These are phyloP conservation scores for Struthidea cinerea DNA, from an alignment of 2,113 vertebrate genomes.

Conservation along the genomic window DNA sequence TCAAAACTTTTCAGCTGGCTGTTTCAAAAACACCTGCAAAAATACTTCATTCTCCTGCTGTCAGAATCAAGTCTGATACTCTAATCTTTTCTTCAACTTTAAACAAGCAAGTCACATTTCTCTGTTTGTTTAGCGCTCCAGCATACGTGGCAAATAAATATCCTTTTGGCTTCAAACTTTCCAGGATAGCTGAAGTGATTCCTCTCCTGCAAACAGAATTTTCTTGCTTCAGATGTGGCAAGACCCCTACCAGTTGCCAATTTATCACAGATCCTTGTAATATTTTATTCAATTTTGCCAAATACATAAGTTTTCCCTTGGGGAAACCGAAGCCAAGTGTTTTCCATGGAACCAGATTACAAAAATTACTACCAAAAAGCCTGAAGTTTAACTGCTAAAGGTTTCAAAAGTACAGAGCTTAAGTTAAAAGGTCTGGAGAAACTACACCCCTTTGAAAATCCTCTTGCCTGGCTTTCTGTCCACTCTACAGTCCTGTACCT, in stretches of 20 bases:
- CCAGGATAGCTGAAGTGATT: not conserved
- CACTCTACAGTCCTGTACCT: not conserved
- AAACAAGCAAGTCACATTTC: slow-evolving; percentile 43
- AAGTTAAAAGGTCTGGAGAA: not conserved
- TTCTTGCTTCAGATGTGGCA: not conserved
- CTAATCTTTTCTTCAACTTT: slow-evolving; percentile 9
- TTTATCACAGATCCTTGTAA: not conserved
- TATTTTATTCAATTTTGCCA: not conserved
- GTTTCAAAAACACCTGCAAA: slow-evolving; percentile 28
- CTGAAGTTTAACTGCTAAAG: not conserved
- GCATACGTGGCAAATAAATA: slow-evolving; percentile 58
- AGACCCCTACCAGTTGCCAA: not conserved
- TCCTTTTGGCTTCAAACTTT: slow-evolving; percentile 1
- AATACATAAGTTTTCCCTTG: not conserved
- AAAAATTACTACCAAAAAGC: not conserved
- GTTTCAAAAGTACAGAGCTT: not conserved
- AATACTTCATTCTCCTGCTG: not conserved
- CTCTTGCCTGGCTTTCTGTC: not conserved
- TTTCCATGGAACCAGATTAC: not conserved
- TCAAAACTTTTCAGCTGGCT: slow-evolving; percentile 11
- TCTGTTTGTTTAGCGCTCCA: slow-evolving; percentile 27
- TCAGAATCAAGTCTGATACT: slow-evolving; percentile 1
- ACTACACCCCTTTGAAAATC: not conserved
- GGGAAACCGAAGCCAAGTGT: not conserved
- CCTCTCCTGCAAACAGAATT: not conserved